phyloP scores from a whole-genome alignment of 2,797 vertebrate genomes.

The Tenualosa ilisha region DNA sequence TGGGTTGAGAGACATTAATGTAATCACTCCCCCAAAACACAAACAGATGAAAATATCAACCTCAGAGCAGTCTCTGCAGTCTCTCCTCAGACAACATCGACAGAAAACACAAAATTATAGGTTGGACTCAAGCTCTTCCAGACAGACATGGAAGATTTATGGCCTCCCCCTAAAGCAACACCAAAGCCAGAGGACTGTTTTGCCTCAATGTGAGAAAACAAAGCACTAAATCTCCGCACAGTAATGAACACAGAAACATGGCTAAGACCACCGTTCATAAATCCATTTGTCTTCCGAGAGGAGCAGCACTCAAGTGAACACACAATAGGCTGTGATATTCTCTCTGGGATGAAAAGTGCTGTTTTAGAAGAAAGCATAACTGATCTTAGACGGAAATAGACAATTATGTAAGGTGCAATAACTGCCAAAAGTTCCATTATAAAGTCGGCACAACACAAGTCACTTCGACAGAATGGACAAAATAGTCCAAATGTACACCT shows the following conservation, averaged over 20 bases:
- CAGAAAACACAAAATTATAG: background rate
- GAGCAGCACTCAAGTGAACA: background rate
- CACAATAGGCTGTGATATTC: background rate
- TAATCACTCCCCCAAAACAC: background rate
- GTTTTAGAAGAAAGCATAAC: background rate
- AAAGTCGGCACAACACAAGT: background rate
- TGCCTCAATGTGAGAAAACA: constrained; percentile 1
- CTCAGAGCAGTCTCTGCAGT: background rate
- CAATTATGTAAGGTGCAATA: background rate
- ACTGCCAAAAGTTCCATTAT: background rate
- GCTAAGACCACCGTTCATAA: background rate
- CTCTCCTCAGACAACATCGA: background rate
- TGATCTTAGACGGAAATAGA: background rate
- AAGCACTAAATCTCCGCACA: constrained; percentile 12
- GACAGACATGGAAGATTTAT: background rate
- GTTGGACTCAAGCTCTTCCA: background rate
- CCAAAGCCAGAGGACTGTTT: background rate
- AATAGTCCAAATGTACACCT: background rate
- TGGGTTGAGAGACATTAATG: background rate
- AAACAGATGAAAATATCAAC: background rate
- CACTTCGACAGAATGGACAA: background rate
- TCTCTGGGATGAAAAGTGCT: background rate
- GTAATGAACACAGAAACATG: constrained; percentile 16
- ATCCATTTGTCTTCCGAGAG: constrained; percentile 8
- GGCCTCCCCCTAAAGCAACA: background rate